Conservation (phyloP, 92 coral and sea anemone genomes). For the Hydrozoanthus gracilis region DNA sequence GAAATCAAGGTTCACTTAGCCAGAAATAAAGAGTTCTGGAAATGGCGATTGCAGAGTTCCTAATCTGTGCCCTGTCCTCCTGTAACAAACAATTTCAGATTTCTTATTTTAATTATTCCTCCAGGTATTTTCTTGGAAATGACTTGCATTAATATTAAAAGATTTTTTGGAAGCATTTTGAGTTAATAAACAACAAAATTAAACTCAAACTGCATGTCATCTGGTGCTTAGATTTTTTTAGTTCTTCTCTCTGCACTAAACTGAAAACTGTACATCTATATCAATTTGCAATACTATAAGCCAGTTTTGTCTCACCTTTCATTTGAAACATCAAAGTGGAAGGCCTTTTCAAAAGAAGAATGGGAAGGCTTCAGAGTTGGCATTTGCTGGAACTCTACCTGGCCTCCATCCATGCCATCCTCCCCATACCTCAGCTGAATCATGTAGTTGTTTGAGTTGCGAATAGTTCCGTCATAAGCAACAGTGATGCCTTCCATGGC, state of each 20-base stretch:
- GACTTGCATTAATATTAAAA: background rate
- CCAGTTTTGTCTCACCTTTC: constrained; percentile 69
- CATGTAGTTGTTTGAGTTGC: constrained; percentile 97
- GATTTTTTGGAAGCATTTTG: background rate
- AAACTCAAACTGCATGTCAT: too few relatives aligned
- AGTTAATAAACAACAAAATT: too few relatives aligned
- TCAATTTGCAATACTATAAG: too few relatives aligned
- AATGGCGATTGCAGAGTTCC: too few relatives aligned
- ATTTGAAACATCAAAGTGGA: constrained; percentile 88
- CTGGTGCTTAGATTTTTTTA: too few relatives aligned
- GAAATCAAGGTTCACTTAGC: background rate
- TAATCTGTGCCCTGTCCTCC: too few relatives aligned
- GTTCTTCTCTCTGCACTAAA: too few relatives aligned
- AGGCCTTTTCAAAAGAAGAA: constrained; percentile 86
- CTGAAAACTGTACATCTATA: too few relatives aligned
- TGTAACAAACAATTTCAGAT: too few relatives aligned
- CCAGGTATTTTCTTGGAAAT: background rate
- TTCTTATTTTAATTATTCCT: too few relatives aligned
- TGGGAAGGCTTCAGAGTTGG: constrained; percentile 94
- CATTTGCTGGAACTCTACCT: constrained; percentile 96
- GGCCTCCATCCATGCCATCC: constrained; percentile 98
- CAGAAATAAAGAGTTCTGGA: too few relatives aligned
- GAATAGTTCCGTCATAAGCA: constrained; percentile 96
- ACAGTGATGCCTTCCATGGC: constrained; percentile 99
- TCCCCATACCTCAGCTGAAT: constrained; percentile 98